phyloP scores from a whole-genome alignment of 2,888 invertebrate genomes.

The Brachycybe producta region DNA sequence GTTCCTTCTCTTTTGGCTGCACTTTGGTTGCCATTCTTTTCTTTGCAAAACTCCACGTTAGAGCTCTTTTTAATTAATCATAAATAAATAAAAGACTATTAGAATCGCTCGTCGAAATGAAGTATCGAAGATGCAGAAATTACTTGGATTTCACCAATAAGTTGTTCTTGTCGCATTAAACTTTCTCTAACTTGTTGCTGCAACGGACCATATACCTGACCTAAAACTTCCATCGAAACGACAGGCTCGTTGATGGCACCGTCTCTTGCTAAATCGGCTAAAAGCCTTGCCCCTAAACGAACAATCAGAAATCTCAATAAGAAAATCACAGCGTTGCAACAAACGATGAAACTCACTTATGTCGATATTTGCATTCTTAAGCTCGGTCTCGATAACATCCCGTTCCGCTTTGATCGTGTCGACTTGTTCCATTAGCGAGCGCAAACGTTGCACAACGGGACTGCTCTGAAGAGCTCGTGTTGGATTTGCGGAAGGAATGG shows the following conservation, averaged over 20 bases:
- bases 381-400: constrained; percentile 73
- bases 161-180: constrained; percentile 52
- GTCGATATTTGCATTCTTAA: constrained; percentile 63
- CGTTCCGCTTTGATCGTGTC: constrained; percentile 77
- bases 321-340: background rate
- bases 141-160: constrained; percentile 55
- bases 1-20: constrained; percentile 56
- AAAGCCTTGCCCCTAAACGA: constrained; percentile 49
- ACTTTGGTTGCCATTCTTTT: constrained; percentile 49
- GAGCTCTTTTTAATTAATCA: constrained; percentile 22
- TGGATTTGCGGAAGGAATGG: constrained; percentile 49
- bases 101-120: background rate
- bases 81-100: background rate
- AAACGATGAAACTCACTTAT: constrained; percentile 46
- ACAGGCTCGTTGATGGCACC: constrained; percentile 66
- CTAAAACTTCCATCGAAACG: constrained; percentile 55
- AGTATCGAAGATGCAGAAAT: background rate
- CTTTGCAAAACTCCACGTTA: constrained; percentile 48
- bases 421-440: constrained; percentile 66
- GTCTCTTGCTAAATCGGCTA: constrained; percentile 58
- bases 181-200: constrained; percentile 55
- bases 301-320: constrained; percentile 1
- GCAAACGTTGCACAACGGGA: constrained; percentile 51
- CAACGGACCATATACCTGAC: constrained; percentile 59
- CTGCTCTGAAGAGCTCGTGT: constrained; percentile 39